Evolutionary conservation across 2,113 vertebrate genomes (phyloP).

Genomic region (Sinocyclocheilus anshuiensis): DNA sequence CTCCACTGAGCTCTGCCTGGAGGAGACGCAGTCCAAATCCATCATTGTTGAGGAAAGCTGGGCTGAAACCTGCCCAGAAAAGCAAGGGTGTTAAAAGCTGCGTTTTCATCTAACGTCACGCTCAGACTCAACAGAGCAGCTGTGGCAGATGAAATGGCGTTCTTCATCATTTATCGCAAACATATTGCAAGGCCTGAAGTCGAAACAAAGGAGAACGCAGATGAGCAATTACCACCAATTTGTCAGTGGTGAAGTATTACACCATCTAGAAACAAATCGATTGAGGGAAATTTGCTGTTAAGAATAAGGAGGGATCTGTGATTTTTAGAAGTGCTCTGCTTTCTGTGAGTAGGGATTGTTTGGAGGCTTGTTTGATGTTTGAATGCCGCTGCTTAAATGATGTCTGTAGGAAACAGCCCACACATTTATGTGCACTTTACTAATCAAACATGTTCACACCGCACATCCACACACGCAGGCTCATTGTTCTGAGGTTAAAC

Average conservation of each 20-base stretch:
- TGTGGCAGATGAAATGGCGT: not conserved
- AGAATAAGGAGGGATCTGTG: not conserved
- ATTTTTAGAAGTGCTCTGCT: not conserved
- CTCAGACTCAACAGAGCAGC: not conserved
- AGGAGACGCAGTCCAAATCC: conserved; percentile 17
- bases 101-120: not conserved
- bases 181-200: not conserved
- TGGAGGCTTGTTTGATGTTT: not conserved
- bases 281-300: not conserved
- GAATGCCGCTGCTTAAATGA: not conserved
- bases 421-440: conserved; percentile 21
- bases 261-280: not conserved
- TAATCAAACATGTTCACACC: conserved; percentile 8
- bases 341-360: no score
- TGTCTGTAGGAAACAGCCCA: conserved; percentile 19
- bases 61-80: conserved; percentile 20
- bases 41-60: not conserved
- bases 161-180: not conserved
- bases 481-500: not conserved
- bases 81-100: not conserved
- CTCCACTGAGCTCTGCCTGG: not conserved
- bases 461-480: not conserved
- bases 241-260: not conserved
- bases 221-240: not conserved
- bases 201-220: not conserved